phyloP scores from a whole-genome alignment of 2,888 invertebrate species.

The Xestoiulus laeticollis region DNA sequence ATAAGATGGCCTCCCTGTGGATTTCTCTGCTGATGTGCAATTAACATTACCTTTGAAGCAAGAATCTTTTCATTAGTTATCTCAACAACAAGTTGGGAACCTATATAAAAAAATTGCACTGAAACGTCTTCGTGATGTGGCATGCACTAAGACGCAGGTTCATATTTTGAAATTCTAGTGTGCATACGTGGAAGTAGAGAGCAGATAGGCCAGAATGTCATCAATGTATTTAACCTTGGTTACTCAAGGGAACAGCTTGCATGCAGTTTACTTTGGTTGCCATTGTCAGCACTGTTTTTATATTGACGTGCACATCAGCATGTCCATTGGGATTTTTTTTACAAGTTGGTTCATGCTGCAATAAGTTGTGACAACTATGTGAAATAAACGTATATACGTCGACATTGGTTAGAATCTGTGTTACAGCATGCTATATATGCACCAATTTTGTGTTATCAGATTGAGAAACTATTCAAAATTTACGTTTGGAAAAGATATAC shows the following conservation, averaged over 20 bases:
- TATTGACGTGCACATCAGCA: background rate
- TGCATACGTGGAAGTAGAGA: background rate
- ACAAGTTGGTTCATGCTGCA: too few species aligned
- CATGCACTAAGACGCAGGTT: background rate
- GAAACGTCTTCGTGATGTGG: background rate
- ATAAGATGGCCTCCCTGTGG: constrained; percentile 1
- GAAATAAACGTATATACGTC: too few species aligned
- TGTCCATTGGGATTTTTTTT: too few species aligned
- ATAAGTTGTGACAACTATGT: too few species aligned
- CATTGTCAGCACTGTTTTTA: background rate
- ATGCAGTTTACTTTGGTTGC: too few species aligned
- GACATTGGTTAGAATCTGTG: too few species aligned
- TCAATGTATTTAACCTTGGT: background rate
- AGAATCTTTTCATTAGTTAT: background rate
- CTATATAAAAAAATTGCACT: background rate
- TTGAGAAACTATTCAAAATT: too few species aligned
- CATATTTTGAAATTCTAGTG: background rate
- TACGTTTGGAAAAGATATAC: background rate
- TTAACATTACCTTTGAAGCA: constrained; percentile 25
- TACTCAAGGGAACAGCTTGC: too few species aligned
- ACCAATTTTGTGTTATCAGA: too few species aligned
- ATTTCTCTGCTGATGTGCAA: constrained; percentile 1
- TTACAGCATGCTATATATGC: too few species aligned
- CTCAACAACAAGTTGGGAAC: background rate
- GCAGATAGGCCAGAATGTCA: background rate